Percentiles rank a stretch among this genome's conserved stretches.
Conservation (phyloP, 1,140 invertebrate genomes). For the Brevipalpus yothersi region DNA sequence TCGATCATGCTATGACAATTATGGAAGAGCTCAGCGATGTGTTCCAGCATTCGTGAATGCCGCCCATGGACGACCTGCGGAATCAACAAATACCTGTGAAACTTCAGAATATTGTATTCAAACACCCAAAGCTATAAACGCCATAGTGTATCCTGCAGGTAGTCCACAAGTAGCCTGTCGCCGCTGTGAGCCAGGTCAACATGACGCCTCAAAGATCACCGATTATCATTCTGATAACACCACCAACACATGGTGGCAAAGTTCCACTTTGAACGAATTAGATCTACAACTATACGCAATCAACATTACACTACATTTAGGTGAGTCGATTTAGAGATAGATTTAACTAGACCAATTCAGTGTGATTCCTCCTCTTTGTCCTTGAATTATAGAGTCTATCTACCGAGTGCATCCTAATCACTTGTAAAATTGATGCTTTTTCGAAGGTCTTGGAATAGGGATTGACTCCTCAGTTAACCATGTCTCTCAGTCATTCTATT, state of each 20-base stretch:
- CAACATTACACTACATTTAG: conserved; percentile 66
- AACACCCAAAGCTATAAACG: conserved; percentile 29
- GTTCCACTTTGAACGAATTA: conserved; percentile 80
- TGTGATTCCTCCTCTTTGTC: too few relatives aligned
- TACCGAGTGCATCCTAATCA: too few relatives aligned
- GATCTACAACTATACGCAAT: conserved; percentile 71
- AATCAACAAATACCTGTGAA: conserved; percentile 88
- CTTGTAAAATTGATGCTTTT: too few relatives aligned
- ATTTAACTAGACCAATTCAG: too few relatives aligned
- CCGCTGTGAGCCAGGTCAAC: conserved; percentile 23
- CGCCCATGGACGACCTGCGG: conserved; percentile 58
- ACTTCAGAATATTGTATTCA: conserved; percentile 67
- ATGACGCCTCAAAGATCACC: conserved; percentile 55
- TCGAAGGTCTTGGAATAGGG: too few relatives aligned
- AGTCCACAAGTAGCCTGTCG: conserved; percentile 33
- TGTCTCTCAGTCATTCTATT: background rate
- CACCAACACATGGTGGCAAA: conserved; percentile 94
- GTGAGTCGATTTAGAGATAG: conserved; percentile 28
- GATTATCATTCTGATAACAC: conserved; percentile 58
- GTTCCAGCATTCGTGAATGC: conserved; percentile 89
- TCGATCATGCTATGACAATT: conserved; percentile 24
- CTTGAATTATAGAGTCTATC: too few relatives aligned
- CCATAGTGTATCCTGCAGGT: too few relatives aligned
- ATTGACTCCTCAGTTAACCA: too few relatives aligned
- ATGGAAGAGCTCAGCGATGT: conserved; percentile 42